These are phyloP conservation scores for Lasioglossum pauxillum DNA, from an alignment of 2,888 invertebrate species.

Conservation along the genomic window DNA sequence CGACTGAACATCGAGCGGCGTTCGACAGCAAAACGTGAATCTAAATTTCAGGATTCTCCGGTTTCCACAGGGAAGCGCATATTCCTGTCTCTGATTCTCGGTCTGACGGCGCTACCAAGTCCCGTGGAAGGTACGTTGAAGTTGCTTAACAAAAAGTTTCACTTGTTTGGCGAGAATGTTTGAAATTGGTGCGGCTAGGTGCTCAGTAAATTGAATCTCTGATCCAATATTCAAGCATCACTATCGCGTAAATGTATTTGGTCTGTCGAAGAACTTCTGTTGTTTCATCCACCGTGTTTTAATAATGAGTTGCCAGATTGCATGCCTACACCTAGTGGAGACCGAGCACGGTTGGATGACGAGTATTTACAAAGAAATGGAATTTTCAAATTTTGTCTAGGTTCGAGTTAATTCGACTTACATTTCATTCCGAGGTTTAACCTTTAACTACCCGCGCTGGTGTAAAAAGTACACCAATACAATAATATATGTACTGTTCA, in stretches of 20 bases:
- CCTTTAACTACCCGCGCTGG: no score
- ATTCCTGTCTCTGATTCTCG: neutral
- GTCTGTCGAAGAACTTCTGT: neutral
- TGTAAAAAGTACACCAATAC: no score
- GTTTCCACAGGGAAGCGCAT: neutral
- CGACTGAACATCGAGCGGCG: constrained; percentile 1
- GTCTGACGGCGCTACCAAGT: neutral
- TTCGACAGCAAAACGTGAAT: constrained; percentile 20
- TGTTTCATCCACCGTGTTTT: neutral
- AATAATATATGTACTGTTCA: no score
- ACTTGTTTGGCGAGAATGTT: constrained; percentile 1
- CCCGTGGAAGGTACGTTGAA: neutral
- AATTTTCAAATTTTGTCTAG: no score
- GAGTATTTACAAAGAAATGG: no score
- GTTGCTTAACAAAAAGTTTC: constrained; percentile 5
- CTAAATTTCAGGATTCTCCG: neutral
- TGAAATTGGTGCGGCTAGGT: neutral
- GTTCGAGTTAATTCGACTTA: no score
- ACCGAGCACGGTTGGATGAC: no score
- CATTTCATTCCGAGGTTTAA: no score
- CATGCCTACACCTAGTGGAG: no score
- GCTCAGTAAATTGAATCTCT: neutral
- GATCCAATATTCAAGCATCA: neutral
- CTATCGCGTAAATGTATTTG: neutral
- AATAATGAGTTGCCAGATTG: neutral